Conservation (phyloP, 2,888 invertebrate genomes). For the Polymixis lichenea region DNA sequence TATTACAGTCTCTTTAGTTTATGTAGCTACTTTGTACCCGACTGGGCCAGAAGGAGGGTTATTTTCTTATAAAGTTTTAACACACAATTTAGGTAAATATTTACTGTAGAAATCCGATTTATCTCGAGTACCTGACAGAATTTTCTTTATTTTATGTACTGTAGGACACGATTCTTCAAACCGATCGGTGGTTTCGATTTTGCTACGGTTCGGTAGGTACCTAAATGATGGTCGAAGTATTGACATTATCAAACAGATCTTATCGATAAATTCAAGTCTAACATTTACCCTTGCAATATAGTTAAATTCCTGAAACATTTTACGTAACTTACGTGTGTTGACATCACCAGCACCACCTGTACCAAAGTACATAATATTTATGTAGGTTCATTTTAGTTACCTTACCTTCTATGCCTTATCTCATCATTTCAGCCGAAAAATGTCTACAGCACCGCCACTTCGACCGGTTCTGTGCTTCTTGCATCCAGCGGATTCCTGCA, state of each 20-base stretch:
- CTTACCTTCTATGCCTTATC: neutral
- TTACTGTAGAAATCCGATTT: neutral
- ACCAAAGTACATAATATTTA: neutral
- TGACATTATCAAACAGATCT: neutral
- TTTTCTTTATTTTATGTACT: conserved; percentile 1
- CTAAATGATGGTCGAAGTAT: neutral
- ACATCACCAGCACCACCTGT: neutral
- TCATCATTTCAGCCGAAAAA: neutral
- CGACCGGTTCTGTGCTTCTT: no score
- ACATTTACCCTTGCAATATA: neutral
- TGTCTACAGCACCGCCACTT: no score
- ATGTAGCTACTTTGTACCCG: neutral
- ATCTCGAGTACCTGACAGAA: neutral
- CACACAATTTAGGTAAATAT: neutral
- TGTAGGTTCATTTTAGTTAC: neutral
- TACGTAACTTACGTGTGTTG: neutral
- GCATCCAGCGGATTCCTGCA: no score
- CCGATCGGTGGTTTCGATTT: neutral
- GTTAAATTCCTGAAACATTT: neutral
- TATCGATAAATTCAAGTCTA: neutral
- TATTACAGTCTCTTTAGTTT: neutral
- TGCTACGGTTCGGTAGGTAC: neutral
- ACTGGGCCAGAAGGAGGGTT: no score
- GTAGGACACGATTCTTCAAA: neutral
- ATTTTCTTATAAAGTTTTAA: neutral